Conservation (phyloP, 2,797 vertebrate genomes). For the Cyprinella venusta region DNA sequence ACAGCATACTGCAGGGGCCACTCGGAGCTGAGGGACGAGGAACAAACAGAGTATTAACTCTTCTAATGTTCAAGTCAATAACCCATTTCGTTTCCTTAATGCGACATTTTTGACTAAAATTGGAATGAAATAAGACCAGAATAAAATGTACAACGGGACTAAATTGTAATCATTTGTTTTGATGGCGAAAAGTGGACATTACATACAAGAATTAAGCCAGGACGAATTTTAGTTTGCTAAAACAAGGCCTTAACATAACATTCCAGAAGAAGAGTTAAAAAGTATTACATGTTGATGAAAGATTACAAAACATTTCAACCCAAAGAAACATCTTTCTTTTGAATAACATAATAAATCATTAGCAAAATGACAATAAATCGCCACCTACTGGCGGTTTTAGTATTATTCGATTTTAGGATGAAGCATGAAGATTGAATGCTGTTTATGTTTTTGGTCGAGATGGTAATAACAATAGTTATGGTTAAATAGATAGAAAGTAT, state of each 20-base stretch:
- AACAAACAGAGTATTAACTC: rapidly evolving
- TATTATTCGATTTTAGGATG: no score
- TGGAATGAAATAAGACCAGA: neutral
- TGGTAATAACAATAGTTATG: no score
- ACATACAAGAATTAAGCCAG: neutral
- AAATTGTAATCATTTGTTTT: neutral
- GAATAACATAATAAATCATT: neutral
- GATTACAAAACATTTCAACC: neutral
- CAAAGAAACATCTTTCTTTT: neutral
- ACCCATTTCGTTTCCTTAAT: neutral
- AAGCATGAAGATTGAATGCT: no score
- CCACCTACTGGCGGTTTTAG: no score
- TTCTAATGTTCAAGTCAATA: neutral
- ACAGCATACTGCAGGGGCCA: slow-evolving; percentile 85
- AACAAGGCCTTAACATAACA: neutral
- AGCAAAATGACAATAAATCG: neutral
- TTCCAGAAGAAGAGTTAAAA: neutral
- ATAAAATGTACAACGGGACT: neutral
- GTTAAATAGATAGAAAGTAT: neutral
- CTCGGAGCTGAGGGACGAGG: slow-evolving; percentile 69
- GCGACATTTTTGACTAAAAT: neutral
- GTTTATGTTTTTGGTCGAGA: no score
- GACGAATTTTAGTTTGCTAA: neutral
- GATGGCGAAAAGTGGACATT: neutral
- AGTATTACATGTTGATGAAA: neutral